Conservation (phyloP, 2,113 vertebrate species). For the Catharus bicknelli region DNA sequence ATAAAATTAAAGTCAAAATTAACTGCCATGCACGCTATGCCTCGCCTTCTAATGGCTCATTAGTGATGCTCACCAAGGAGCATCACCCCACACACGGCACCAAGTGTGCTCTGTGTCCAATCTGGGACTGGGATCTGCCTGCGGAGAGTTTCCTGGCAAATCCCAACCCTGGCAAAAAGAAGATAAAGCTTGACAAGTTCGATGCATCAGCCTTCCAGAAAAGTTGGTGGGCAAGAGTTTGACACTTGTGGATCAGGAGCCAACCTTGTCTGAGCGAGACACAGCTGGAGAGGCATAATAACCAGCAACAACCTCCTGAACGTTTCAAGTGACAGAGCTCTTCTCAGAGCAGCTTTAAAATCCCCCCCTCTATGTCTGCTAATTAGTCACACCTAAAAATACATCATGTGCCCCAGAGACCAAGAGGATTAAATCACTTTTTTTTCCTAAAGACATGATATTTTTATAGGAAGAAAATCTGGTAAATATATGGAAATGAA, state of each 20-base stretch:
- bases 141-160: fast-evolving
- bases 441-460: neutral
- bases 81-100: neutral
- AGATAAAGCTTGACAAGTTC: too few species aligned
- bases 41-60: neutral
- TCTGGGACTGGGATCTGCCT: neutral
- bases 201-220: neutral
- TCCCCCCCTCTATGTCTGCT: neutral
- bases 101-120: fast-evolving
- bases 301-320: neutral
- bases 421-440: conserved; percentile 23
- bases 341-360: neutral
- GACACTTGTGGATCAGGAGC: neutral
- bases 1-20: conserved; percentile 38
- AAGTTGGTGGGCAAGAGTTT: neutral
- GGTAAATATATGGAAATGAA: conserved; percentile 37
- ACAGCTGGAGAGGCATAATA: neutral
- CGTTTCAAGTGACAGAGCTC: neutral
- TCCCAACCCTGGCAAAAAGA: too few species aligned
- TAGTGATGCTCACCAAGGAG: neutral
- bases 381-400: conserved; percentile 58
- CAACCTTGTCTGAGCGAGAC: neutral
- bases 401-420: neutral
- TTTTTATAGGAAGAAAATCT: conserved; percentile 29
- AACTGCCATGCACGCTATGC: neutral